Base-by-base conservation (phyloP, 2,888 invertebrate species). In the Himalopsyche japonica region DNA sequence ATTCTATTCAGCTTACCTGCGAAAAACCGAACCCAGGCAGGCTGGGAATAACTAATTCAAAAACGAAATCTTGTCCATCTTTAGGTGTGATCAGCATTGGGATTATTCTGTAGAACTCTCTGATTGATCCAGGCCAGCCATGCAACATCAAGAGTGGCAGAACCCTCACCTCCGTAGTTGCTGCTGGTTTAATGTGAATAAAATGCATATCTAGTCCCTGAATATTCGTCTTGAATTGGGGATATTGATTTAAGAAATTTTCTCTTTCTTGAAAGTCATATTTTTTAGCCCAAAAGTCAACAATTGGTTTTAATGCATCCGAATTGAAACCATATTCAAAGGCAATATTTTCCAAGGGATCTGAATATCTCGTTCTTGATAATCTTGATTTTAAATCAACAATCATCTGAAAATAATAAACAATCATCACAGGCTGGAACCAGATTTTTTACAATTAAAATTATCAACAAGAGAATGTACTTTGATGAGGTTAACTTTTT, bases 51-150 rank as follows among this genome's bases (percentile, higher is more conserved):
- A 87, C 81, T 81, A 10, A 76, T 89, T 96, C 96, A 88, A 96
- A 95, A 0, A 94, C 94, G 87, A 94, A 94, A 76, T 93, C 91
- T 30, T 91, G 89, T 79, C 92, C 92, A 0, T 91, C 88, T 7
- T 90, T 90, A 0, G 91, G 92, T 0, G 93, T 90, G 0, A 93
- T 93, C n/a, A 97, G 90, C 77, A 94, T 89, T 0, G 96, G 96
- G 81, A 97, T 94, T 0, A 96, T 90, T 82, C 95, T 94, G 88
- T 95, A 95, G 90, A 97, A 97, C 90, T 98, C 98, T n/a, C 95
- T 92, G 2, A 97, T 93, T 0, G 96, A 96, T 0, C 97, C 97
- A 0, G 98, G 97, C 98, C 98, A 98, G 57, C 98, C 98, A 89
- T 98, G 98, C 20, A 96, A 90, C 79, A 98, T 88, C 3, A 97